Evolutionary conservation across 1,140 invertebrate genomes (phyloP), one percentile per base, ranked within the genome.

Genomic region (Zophobas atratus): DNA sequence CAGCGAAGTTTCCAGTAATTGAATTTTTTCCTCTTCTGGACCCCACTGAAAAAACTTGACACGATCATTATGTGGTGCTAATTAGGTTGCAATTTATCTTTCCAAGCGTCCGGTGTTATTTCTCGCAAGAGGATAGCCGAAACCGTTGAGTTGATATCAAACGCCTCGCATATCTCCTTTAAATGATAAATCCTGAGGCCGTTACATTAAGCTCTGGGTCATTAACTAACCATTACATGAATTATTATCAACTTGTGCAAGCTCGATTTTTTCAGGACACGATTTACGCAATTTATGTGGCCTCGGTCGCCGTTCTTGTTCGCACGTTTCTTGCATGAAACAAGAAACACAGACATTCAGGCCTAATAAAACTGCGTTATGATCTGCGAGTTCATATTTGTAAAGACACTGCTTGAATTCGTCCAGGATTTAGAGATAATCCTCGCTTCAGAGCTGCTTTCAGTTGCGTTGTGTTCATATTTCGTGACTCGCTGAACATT

Each of bases 21-120:
- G 39, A 67, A 67, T 43, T 67, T 67, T 67, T 67, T 20, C 20
- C 60, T 67, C 35, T 39, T 53, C 20, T 8, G 35, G 0, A 51
- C 3, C 49, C 49, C n/a, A 5, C 20, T 51, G n/a, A 34, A 67
- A 67, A 67, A 67, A 32, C 60, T 67, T 5, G 60, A 67, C 60
- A 67, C 39, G 60, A 67, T 67, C 60, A 67, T 67, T 67, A 67
- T 67, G 60, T 67, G 60, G 60, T 67, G 60, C 60, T 67, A 67
- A 67, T 67, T 67, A 67, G 60, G 60, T 67, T 67, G 60, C 60
- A 67, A 67, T 67, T 67, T 67, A 67, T 67, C 60, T 67, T 43
- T 67, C 60, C 60, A 36, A 60, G 8, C 6, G 60, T 41, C 60
- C 39, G 57, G 43, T 43, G 60, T 43, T 67, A 67, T 67, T 67